Evolutionary conservation across 2,888 invertebrate genomes (phyloP), one percentile per base, ranked within the genome.

Genomic region (Napeogenes sylphis): DNA sequence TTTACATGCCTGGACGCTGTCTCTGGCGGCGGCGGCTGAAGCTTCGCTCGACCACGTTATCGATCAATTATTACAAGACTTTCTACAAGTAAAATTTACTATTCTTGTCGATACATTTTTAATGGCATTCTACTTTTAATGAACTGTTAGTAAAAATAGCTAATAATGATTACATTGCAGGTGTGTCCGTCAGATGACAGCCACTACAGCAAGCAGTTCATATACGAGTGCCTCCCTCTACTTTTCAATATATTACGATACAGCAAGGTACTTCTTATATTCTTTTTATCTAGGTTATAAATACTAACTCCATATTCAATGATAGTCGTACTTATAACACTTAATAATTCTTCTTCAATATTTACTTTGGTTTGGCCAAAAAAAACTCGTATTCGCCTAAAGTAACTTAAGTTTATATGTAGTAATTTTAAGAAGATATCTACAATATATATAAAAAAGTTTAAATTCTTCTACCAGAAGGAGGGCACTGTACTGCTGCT

Each of bases 1-100:
- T 0, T 84, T 97, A 33, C 97, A 98, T 80, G 97, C 97, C 71
- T 98, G 98, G 98, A 96, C 96, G 92, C 93, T 96, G 76, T 96
- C 97, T 0, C 85, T 98, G 45, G 95, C 95, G 0, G 96, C 96
- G 0, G 97, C 97, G 0, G 96, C 97, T 61, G 96, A 97, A 68
- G 93, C 95, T 63, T 92, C 95, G 55, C 87, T 96, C 62, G 97
- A 97, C 75, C 94, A 94, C 63, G 94, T 97, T 45, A 96, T 97
- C 54, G 97, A 97, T 81, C 96, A 97, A 80, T 91, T 98, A 42
- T 83, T 98, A 58, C 96, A 97, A 83, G 97, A 97, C 81, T 97
- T 97, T 79, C 90, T 96, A 45, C 96, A 96, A 92, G 90, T 89
- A 65, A 57, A 3, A 30, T 51, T 10, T 51, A 30, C 3, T 10